Conservation (phyloP, 2,888 invertebrate species). For the Acleris laterana region DNA sequence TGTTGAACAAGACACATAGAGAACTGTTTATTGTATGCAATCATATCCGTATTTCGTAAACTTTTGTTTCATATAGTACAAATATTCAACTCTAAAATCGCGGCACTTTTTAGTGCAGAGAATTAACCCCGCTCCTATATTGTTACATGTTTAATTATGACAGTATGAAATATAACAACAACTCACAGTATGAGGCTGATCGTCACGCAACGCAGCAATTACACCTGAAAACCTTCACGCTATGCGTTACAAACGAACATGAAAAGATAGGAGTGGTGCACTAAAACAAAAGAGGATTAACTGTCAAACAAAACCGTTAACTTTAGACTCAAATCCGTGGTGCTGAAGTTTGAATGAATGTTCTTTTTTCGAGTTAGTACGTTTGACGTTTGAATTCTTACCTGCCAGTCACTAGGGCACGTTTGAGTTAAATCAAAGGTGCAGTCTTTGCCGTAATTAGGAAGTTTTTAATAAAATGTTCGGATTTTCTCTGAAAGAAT, state of each 20-base stretch:
- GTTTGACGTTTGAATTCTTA: neutral
- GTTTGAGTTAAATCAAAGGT: conserved; percentile 27
- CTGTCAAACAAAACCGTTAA: conserved; percentile 8
- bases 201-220: conserved; percentile 33
- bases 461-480: neutral
- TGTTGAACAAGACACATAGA: no score
- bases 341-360: neutral
- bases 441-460: conserved; percentile 23
- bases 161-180: conserved; percentile 26
- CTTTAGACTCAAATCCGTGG: neutral
- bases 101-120: no score
- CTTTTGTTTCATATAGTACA: no score
- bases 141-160: conserved; percentile 24
- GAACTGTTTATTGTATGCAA: no score
- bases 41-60: no score
- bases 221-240: conserved; percentile 10
- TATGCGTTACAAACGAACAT: conserved; percentile 29
- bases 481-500: no score
- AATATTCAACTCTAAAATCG: no score
- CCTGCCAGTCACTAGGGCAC: conserved; percentile 31
- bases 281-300: neutral
- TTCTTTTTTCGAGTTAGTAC: neutral
- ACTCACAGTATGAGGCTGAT: conserved; percentile 31
- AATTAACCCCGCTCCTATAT: neutral
- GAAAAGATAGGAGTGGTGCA: conserved; percentile 24